Base-by-base conservation (phyloP, 2,113 vertebrate genomes). In the Plotosus lineatus region DNA sequence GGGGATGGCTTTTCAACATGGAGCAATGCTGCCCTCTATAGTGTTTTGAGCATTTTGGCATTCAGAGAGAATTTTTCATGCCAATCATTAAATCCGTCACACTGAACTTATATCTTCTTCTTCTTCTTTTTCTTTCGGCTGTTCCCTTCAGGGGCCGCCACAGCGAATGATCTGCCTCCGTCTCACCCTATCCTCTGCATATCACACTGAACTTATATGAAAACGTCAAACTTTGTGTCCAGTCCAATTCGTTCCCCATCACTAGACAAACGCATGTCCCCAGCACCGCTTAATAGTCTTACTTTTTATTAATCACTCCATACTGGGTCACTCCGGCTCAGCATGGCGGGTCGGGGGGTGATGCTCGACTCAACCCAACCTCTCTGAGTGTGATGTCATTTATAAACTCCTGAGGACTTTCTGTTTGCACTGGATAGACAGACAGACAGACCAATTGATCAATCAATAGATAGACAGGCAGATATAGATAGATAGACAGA, bases 1-100 rank as follows among this genome's bases (percentile, higher is more conserved):
- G 36, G 2, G 21, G 51, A 11, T n/a, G n/a, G n/a, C 6, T 19
- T 53, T 33, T 28, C 8, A 65, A 31, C 19, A 78, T 11, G 77
- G 83, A 83, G 23, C 58, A 80, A 83, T 78, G 81, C 83, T 87
- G 85, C 85, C 83, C 75, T 81, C 85, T 78, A 75, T 55, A 75
- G 83, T 68, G 56, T 31, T 42, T 58, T 38, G 14, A 77, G 6
- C 23, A 2, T 60, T 81, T 81, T 63, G 61, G n/a, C 17, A 75
- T 53, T 33, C 23, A 38, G 53, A n/a, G 17, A 4, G 5, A 19
- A 12, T 6, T 61, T 80, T 50, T 28, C 21, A 55, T 42, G 12
- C 8, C 40, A 58, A 26, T 56, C 38, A 31, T 42, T 58, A 21
- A 46, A 58, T 58, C 14, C 15, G 17, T 58, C 53, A 46, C 11